These are phyloP conservation scores for Diabrotica undecimpunctata DNA, from an alignment of 1,140 invertebrate genomes.

Conservation along the genomic window DNA sequence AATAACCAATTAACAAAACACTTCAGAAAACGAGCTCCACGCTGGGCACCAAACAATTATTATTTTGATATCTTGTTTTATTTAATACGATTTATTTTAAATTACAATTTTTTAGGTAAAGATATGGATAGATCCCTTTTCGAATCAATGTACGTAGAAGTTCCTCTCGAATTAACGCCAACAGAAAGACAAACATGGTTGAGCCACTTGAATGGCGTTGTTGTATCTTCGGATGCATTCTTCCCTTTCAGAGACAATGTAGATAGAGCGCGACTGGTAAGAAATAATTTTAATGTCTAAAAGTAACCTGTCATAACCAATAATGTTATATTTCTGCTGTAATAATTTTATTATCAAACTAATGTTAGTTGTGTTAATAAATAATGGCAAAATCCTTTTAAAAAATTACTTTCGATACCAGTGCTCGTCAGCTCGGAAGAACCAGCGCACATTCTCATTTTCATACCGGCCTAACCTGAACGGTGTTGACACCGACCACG, in stretches of 20 bases:
- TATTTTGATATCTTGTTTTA: too few relatives aligned
- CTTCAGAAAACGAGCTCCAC: too few relatives aligned
- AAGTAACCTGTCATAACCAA: too few relatives aligned
- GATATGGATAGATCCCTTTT: slow-evolving; percentile 68
- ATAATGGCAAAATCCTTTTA: slow-evolving; percentile 9
- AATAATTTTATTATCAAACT: background rate
- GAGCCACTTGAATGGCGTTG: slow-evolving; percentile 74
- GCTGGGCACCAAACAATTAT: too few relatives aligned
- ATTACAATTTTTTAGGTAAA: slow-evolving; percentile 48
- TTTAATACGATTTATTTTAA: too few relatives aligned
- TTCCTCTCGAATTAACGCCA: slow-evolving; percentile 64
- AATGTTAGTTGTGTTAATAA: background rate
- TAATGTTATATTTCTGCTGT: too few relatives aligned
- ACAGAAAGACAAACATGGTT: slow-evolving; percentile 79
- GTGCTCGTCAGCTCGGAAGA: too few relatives aligned
- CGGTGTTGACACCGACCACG: too few relatives aligned
- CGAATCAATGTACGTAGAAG: slow-evolving; percentile 69
- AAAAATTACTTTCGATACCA: too few relatives aligned
- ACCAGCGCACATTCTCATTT: too few relatives aligned
- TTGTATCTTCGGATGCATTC: slow-evolving; percentile 96
- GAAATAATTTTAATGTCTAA: slow-evolving; percentile 19
- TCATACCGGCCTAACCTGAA: too few relatives aligned
- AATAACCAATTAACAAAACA: too few relatives aligned
- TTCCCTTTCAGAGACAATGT: slow-evolving; percentile 98
- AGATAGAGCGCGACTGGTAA: slow-evolving; percentile 85